These are phyloP conservation scores for Xenentodon cancila DNA, from an alignment of 2,797 vertebrate genomes.

Conservation along the genomic window DNA sequence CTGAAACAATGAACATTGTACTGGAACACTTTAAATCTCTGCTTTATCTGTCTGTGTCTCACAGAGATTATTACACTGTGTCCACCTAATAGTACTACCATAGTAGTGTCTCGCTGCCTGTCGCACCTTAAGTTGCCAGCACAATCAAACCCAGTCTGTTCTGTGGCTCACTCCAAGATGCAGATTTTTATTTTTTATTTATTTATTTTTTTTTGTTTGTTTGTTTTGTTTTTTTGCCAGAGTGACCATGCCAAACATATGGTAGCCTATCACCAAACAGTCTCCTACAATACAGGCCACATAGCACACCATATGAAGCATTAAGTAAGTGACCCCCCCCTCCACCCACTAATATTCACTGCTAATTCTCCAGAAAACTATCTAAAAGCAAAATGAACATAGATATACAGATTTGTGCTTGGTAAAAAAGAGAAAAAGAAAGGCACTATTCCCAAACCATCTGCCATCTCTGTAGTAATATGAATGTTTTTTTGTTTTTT, in stretches of 20 bases:
- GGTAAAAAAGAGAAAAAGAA: too few relatives aligned
- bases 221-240: constrained; percentile 5
- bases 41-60: constrained; percentile 5
- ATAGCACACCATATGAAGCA: neutral
- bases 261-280: neutral
- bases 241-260: constrained; percentile 26
- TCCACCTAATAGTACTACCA: constrained; percentile 32
- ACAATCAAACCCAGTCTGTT: constrained; percentile 43
- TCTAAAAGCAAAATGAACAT: too few relatives aligned
- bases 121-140: constrained; percentile 24
- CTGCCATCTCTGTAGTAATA: neutral
- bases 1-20: too few relatives aligned
- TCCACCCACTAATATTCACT: too few relatives aligned
- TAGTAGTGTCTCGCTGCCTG: constrained; percentile 16
- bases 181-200: constrained; percentile 8
- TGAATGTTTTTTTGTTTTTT: constrained; percentile 1
- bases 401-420: too few relatives aligned
- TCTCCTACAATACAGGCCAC: neutral
- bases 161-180: constrained; percentile 21
- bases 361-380: too few relatives aligned
- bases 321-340: neutral
- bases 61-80: constrained; percentile 19
- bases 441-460: too few relatives aligned
- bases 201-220: too few relatives aligned
- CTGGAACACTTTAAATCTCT: too few relatives aligned